Evolutionary conservation across 2,797 vertebrate species (phyloP).

Genomic region (Acrocephalus scirpaceus): DNA sequence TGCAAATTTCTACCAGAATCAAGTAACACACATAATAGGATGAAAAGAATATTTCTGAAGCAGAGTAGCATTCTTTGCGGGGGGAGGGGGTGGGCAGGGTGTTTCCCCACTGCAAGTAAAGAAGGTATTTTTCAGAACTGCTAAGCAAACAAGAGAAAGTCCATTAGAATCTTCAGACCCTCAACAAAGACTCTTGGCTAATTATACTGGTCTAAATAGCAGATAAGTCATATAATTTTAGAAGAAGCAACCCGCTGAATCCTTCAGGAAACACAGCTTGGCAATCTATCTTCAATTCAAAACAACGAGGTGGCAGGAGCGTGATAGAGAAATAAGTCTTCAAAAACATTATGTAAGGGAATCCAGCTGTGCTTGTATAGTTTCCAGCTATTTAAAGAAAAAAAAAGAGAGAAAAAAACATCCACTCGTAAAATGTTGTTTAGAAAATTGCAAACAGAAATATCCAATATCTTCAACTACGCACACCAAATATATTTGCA

Average conservation of each 20-base stretch:
- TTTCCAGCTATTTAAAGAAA: slow-evolving; percentile 82
- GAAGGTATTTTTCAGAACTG: slow-evolving; percentile 12
- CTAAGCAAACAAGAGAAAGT: slow-evolving; percentile 35
- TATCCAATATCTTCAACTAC: neutral
- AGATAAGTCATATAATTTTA: slow-evolving; percentile 72
- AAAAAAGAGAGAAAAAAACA: slow-evolving; percentile 44
- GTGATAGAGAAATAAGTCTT: slow-evolving; percentile 68
- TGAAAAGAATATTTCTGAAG: neutral
- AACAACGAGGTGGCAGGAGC: slow-evolving; percentile 72
- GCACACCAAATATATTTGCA: slow-evolving; percentile 59
- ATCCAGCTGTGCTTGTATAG: slow-evolving; percentile 87
- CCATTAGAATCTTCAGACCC: slow-evolving; percentile 33
- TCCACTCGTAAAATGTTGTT: slow-evolving; percentile 50
- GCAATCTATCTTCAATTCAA: slow-evolving; percentile 73
- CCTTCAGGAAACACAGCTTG: slow-evolving; percentile 69
- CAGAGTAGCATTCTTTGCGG: neutral
- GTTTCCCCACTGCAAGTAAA: neutral
- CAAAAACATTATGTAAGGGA: slow-evolving; percentile 82
- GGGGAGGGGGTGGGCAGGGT: neutral
- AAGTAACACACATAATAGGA: neutral
- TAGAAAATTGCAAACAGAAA: slow-evolving; percentile 65
- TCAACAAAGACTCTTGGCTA: slow-evolving; percentile 46
- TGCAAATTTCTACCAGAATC: neutral
- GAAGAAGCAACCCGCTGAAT: slow-evolving; percentile 67
- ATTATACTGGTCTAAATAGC: slow-evolving; percentile 61